Base-by-base conservation (phyloP, 2,113 vertebrate species). In the Pyxicephalus adspersus region DNA sequence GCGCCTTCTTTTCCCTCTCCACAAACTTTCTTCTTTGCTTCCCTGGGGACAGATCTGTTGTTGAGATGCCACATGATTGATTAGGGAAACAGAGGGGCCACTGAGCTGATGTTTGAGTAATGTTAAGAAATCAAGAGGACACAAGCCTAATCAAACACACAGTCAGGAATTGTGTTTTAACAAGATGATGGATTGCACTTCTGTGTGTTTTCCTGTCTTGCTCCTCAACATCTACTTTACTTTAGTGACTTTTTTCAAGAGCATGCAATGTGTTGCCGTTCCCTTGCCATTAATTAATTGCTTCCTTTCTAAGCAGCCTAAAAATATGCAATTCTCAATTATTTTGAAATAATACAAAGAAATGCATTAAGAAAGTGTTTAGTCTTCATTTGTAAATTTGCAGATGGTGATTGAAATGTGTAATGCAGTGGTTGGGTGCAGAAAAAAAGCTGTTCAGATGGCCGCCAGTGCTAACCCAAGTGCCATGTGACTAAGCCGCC, bases 101-200 rank as follows among this genome's bases (percentile, higher is more conserved):
- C 83, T 85, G 66, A 86, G 85, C 90, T 88, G 89, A 87, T 94
- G 89, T 71, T 93, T 92, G 91, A 94, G 84, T 89, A 91, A 89
- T 89, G 22, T 81, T 85, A 92, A 92, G 87, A 91, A 91, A 83
- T 84, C 87, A 86, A 86, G 88, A 93, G 91, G 91, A 94, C 91
- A 87, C 88, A 93, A 88, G 80, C 57, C 80, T 82, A 82, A 82
- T 82, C 70, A 82, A 82, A 82, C 71, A 82, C 80, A 75, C 80
- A 66, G 80, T 34, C 80, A 38, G 63, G 70, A 31, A 31, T 82
- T 82, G 80, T 74, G 83, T 85, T 84, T 84, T 83, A 90, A 90
- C 86, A 89, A 92, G 85, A 84, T 92, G 91, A 95, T 88, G 80
- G 80, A 82, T 82, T 66, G 80, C 80, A 64, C 80, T 82, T 55